Base-by-base conservation (phyloP, 2,888 invertebrate genomes). In the Ichneumon xanthorius region DNA sequence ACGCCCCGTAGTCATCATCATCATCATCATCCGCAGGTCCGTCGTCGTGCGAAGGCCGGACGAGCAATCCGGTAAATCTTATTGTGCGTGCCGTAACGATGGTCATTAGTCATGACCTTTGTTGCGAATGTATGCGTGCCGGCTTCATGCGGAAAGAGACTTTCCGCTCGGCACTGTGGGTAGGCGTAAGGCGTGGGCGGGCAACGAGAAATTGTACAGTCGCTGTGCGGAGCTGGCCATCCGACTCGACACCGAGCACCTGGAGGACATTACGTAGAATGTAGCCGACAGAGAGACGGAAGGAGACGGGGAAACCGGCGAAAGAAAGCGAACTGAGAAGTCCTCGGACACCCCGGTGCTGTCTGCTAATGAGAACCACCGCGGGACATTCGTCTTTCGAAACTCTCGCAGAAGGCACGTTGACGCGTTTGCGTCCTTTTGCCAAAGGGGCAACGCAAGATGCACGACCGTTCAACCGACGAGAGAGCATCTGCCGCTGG, bases 101-200 rank as follows among this genome's bases (percentile, higher is more conserved):
- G 87, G 87, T 90, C 90, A 91, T 91, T 91, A 91, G 90, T 91
- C 90, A 89, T 90, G 89, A 90, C 90, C 89, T 91, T 91, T 89
- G 87, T 91, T 84, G 85, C 87, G 67, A 88, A 83, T 75, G 88
- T 89, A 90, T 87, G 86, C 84, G 77, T 50, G 71, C 67, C 50
- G 67, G 61, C 26, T 77, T 14, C 75, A n/a, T 1, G 40, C 40
- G 55, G 61, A 33, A 48, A 78, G 53, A 58, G 30, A 22, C 37
- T 22, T 19, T 11, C 45, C 33, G 58, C 19, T 77, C 30, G 58
- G 61, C 33, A 48, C 89, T 89, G 89, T 73, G 50, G 88, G 89
- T 91, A 89, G 91, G 89, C 89, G 90, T 89, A 86, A 68, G 45
- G 86, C 79, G 90, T 89, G 86, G 90, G 89, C 88, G 90, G 87